A percentile compares a stretch with the other conserved stretches of the same genome.
phyloP scores from a whole-genome alignment of 2,888 invertebrate species.

The Lacanobia oleracea region DNA sequence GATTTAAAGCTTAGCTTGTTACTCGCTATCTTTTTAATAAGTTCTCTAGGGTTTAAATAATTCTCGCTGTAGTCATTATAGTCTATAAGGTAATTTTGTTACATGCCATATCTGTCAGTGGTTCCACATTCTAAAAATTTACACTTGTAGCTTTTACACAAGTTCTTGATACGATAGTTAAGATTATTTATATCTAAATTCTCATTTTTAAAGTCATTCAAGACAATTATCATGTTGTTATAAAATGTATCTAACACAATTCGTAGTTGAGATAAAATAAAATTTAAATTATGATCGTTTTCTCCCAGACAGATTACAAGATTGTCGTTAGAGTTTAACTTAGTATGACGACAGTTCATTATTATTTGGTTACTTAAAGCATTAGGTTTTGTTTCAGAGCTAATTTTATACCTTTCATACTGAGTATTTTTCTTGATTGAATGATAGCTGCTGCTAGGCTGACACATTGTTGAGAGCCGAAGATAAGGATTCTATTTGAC shows the following conservation, averaged over 20 bases:
- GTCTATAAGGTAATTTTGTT: not conserved
- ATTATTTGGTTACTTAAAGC: slow-evolving; percentile 12
- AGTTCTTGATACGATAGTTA: no score
- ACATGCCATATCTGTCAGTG: not conserved
- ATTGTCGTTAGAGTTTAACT: no score
- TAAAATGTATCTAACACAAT: no score
- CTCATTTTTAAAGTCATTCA: no score
- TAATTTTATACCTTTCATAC: slow-evolving; percentile 3
- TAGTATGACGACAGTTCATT: no score
- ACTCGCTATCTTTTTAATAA: not conserved
- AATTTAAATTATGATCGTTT: no score
- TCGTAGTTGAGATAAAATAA: not conserved
- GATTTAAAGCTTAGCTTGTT: slow-evolving; percentile 3
- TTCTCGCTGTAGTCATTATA: slow-evolving; percentile 7
- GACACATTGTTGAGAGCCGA: slow-evolving; percentile 4
- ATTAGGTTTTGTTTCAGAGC: slow-evolving; percentile 6
- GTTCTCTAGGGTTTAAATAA: slow-evolving; percentile 10
- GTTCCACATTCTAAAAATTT: not conserved
- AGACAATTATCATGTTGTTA: no score
- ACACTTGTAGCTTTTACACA: not conserved
- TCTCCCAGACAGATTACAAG: no score
- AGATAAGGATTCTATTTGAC: no score
- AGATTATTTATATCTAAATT: no score
- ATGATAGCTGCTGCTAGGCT: no score
- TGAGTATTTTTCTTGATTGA: no score